These are phyloP conservation scores for Conops quadrifasciatus DNA, from an alignment of 2,888 invertebrate genomes.

Conservation along the genomic window DNA sequence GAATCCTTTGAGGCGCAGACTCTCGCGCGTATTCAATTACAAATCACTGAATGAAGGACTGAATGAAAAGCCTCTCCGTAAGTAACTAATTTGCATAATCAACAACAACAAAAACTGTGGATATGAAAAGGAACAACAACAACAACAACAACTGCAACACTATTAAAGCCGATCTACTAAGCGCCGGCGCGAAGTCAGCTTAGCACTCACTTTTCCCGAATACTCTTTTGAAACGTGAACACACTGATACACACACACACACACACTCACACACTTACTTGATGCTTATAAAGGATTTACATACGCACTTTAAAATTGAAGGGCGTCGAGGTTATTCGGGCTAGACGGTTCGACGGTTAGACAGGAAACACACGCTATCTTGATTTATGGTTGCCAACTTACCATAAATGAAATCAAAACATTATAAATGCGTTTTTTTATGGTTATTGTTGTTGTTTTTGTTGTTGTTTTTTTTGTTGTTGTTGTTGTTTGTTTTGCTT, in stretches of 20 bases:
- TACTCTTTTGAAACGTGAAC: slow-evolving; percentile 35
- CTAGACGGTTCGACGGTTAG: slow-evolving; percentile 32
- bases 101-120: slow-evolving; percentile 6
- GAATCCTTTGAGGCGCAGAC: slow-evolving; percentile 25
- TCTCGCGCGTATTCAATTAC: slow-evolving; percentile 57
- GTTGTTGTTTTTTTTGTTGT: too few species aligned
- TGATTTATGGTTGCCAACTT: slow-evolving; percentile 58
- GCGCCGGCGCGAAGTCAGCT: slow-evolving; percentile 43
- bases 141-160: neutral
- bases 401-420: slow-evolving; percentile 60
- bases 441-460: too few species aligned
- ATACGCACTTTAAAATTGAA: neutral
- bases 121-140: too few species aligned
- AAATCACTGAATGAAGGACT: slow-evolving; percentile 33
- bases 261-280: neutral
- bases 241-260: slow-evolving; percentile 1
- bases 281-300: slow-evolving; percentile 20
- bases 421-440: slow-evolving; percentile 56
- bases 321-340: neutral
- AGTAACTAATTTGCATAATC: slow-evolving; percentile 52
- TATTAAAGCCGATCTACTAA: slow-evolving; percentile 42
- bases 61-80: neutral
- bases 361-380: slow-evolving; percentile 61
- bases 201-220: slow-evolving; percentile 40
- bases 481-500: slow-evolving; percentile 8